phyloP scores from a whole-genome alignment of 2,113 vertebrate genomes.

The Microcebus lehilahytsara region DNA sequence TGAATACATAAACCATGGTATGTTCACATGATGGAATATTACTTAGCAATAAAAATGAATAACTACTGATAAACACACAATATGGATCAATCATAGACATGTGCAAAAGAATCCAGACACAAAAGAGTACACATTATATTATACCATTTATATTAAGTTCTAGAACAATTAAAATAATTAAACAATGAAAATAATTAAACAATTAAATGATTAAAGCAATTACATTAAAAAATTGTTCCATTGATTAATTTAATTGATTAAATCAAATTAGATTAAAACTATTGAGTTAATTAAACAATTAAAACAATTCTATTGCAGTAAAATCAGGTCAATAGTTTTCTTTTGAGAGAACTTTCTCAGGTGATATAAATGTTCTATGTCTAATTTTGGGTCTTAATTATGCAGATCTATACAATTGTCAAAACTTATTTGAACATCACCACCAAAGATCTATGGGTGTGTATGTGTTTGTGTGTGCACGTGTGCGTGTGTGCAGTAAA shows the following conservation, averaged over 20 bases:
- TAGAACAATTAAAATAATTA: background rate
- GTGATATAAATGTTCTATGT: constrained; percentile 11
- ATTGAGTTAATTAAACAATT: background rate
- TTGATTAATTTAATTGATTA: background rate
- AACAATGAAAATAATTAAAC: background rate
- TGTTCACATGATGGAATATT: background rate
- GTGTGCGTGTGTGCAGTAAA: background rate
- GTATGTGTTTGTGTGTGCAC: background rate
- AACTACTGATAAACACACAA: background rate
- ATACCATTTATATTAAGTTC: background rate
- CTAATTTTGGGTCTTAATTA: background rate
- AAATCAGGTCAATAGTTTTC: background rate
- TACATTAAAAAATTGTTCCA: too few species aligned
- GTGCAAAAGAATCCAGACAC: background rate
- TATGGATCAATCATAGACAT: background rate
- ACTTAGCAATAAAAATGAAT: constrained; percentile 14
- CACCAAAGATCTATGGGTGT: background rate
- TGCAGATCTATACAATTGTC: background rate
- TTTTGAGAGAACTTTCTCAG: background rate
- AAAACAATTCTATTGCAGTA: background rate
- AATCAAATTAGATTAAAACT: background rate
- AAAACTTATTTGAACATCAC: background rate
- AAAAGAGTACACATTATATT: background rate
- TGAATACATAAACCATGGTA: background rate
- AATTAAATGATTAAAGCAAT: background rate